Base-by-base conservation (phyloP, 2,888 invertebrate species). In the Nasonovia ribisnigri region DNA sequence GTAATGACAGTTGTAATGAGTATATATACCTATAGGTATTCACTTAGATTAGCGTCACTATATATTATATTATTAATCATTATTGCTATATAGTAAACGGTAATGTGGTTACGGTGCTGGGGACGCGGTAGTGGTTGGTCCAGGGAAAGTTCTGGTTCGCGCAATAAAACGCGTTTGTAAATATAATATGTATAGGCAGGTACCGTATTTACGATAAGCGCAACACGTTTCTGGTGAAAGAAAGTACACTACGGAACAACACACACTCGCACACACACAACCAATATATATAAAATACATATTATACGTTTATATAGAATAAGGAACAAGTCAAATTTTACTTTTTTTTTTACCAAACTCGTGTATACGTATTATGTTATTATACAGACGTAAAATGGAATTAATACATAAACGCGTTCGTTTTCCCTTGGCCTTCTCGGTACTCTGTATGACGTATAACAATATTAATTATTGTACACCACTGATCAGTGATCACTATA, bases 151-250 rank as follows among this genome's bases (percentile, higher is more conserved):
- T 84, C 54, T 43, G 57, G 90, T 46, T 43, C 46, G 91, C 48
- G 77, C 84, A 84, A 84, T 54, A 91, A 90, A 91, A 91, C 91
- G 84, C 91, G 91, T 91, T 91, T 91, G 29, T 91, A 26, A n/a
- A 29, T 88, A 51, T 48, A 88, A 20, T 36, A 20, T 51, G 36
- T n/a, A 36, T 54, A 51, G 4, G 20, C 16, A 67, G n/a, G 13
- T 67, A n/a, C 16, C 6, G 10, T 84, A 84, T 54, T 51, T 43
- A 67, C 36, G 46, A 90, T 46, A n/a, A 90, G 60, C 60, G 89
- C 10, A 48, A 77, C 77, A 77, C 77, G 51, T 84, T 90, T 84
- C 91, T 42, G 84, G 51, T 36, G 84, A 91, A 91, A 90, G 89
- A 90, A 90, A 77, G 77, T 77, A 77, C 77, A 16, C 67, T 67